phyloP scores from a whole-genome alignment of 2,888 invertebrate species.

The Mechanitis mazaeus region DNA sequence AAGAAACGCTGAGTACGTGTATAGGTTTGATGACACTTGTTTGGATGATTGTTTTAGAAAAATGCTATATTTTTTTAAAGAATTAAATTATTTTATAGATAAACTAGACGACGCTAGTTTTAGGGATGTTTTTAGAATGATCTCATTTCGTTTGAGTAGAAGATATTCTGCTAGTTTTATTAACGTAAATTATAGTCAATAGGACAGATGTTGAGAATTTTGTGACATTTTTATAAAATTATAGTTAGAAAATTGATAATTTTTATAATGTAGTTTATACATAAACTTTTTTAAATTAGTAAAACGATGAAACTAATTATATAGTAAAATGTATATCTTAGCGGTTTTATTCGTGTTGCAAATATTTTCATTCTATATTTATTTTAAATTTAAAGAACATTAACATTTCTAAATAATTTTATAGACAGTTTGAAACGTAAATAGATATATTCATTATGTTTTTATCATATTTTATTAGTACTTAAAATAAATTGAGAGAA shows the following conservation, averaged over 20 bases:
- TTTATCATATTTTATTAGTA: background rate
- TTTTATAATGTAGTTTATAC: background rate
- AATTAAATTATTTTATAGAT: slow-evolving; percentile 18
- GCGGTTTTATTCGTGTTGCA: no score
- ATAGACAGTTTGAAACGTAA: background rate
- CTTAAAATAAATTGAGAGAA: background rate
- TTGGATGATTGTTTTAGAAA: slow-evolving; percentile 27
- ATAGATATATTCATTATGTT: background rate
- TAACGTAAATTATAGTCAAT: background rate
- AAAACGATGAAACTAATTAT: background rate
- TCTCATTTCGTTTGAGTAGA: slow-evolving; percentile 9
- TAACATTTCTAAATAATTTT: no score
- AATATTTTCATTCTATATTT: no score
- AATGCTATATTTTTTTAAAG: slow-evolving; percentile 18
- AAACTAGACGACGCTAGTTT: slow-evolving; percentile 25
- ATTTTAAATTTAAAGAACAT: no score
- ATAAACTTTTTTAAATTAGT: background rate
- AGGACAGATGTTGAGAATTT: background rate
- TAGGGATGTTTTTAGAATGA: slow-evolving; percentile 14
- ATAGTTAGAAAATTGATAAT: background rate
- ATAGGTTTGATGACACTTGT: slow-evolving; percentile 30
- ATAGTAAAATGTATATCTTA: background rate
- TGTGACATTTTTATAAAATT: background rate
- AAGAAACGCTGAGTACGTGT: slow-evolving; percentile 52
- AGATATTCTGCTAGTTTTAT: slow-evolving; percentile 5